These are phyloP conservation scores for Champsocephalus esox DNA, from an alignment of 2,797 vertebrate genomes.

Conservation along the genomic window DNA sequence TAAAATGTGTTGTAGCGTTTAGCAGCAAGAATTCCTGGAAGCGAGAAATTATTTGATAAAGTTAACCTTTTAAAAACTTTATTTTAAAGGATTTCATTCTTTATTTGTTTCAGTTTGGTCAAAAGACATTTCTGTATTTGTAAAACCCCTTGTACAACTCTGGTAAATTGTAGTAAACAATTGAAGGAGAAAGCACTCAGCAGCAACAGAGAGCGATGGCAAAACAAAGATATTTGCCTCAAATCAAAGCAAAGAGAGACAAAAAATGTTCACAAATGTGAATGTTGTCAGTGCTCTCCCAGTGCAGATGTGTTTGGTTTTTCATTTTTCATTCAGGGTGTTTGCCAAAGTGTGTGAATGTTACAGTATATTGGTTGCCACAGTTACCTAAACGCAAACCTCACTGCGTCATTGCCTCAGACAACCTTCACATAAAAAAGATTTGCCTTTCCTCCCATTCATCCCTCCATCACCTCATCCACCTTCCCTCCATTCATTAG, in stretches of 20 bases:
- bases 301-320: constrained; percentile 61
- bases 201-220: constrained; percentile 11
- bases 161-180: constrained; percentile 23
- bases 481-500: constrained; percentile 56
- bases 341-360: constrained; percentile 19
- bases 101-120: neutral
- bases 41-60: too few species aligned
- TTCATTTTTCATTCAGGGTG: constrained; percentile 47
- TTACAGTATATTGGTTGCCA: constrained; percentile 79
- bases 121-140: neutral
- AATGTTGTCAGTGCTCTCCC: constrained; percentile 59
- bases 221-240: constrained; percentile 53
- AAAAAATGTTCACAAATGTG: constrained; percentile 23
- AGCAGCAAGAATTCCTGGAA: neutral
- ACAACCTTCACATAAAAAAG: constrained; percentile 74
- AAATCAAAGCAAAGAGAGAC: constrained; percentile 49
- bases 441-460: constrained; percentile 54
- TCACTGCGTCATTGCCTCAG: constrained; percentile 81
- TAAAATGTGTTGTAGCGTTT: neutral
- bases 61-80: neutral
- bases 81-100: neutral
- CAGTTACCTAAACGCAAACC: constrained; percentile 84
- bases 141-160: constrained; percentile 4
- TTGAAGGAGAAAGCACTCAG: constrained; percentile 8
- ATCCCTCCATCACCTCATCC: constrained; percentile 56